A percentile compares a stretch with the other conserved stretches of the same genome.
Conservation (phyloP, 2,888 invertebrate genomes). For the Drosophila bunnanda region DNA sequence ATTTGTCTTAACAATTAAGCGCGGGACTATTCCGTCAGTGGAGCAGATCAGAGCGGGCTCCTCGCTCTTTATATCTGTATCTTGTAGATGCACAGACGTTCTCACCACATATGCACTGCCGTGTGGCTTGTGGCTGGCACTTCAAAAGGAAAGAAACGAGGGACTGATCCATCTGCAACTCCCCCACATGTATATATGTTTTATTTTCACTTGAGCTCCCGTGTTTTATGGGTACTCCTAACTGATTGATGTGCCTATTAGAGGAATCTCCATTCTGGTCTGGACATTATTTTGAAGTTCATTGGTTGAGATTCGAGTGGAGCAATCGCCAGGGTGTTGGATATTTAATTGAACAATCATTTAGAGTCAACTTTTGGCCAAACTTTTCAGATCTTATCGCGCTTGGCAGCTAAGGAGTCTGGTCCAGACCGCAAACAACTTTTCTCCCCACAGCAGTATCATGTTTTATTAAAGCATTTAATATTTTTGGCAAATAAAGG, state of each 20-base stretch:
- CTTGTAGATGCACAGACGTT: constrained; percentile 56
- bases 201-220: constrained; percentile 62
- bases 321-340: constrained; percentile 48
- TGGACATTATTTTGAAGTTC: constrained; percentile 70
- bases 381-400: not conserved
- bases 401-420: not conserved
- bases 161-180: constrained; percentile 16
- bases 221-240: constrained; percentile 72
- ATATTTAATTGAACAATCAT: constrained; percentile 70
- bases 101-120: constrained; percentile 37
- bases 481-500: constrained; percentile 73
- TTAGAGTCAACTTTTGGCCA: constrained; percentile 35
- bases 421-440: constrained; percentile 25
- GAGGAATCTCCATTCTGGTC: constrained; percentile 65
- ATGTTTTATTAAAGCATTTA: constrained; percentile 72
- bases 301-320: constrained; percentile 55
- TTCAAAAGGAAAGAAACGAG: constrained; percentile 64
- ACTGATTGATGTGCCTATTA: constrained; percentile 78
- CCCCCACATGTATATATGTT: constrained; percentile 52
- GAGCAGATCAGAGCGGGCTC: constrained; percentile 5
- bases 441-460: constrained; percentile 11
- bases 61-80: constrained; percentile 53
- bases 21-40: constrained; percentile 40
- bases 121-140: constrained; percentile 63
- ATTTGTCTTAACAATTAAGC: constrained; percentile 81